These are phyloP conservation scores for Hermetia illucens DNA, from an alignment of 1,140 invertebrate genomes.

Conservation along the genomic window DNA sequence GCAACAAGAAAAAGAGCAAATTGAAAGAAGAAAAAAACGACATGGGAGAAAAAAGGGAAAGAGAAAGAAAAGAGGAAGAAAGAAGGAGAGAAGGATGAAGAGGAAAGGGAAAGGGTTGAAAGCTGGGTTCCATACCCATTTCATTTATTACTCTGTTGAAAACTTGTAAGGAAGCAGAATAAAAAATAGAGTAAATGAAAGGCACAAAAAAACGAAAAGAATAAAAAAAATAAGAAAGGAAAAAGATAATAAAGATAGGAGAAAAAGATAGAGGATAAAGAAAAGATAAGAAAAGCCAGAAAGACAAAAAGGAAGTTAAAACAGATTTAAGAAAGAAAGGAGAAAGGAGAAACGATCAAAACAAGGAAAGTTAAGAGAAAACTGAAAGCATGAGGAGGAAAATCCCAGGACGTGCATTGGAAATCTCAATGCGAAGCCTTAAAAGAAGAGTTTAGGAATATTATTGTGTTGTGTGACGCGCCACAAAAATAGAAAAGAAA, in stretches of 20 bases:
- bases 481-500: too few species aligned
- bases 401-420: too few species aligned
- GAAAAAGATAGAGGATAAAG: neutral
- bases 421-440: too few species aligned
- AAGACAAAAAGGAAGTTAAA: neutral
- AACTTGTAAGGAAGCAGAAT: neutral
- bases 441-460: too few species aligned
- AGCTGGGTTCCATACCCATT: too few species aligned
- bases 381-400: too few species aligned
- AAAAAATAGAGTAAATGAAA: neutral
- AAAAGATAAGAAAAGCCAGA: too few species aligned
- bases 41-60: neutral
- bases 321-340: neutral
- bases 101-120: neutral
- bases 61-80: neutral
- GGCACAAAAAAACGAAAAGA: neutral
- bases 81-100: neutral
- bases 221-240: neutral
- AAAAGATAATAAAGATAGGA: neutral
- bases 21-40: neutral
- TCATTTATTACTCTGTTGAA: too few species aligned
- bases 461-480: too few species aligned
- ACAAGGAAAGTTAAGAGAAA: too few species aligned
- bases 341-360: too few species aligned
- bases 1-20: neutral